These are phyloP conservation scores for Ictalurus furcatus DNA, from an alignment of 2,113 vertebrate species.

Conservation along the genomic window DNA sequence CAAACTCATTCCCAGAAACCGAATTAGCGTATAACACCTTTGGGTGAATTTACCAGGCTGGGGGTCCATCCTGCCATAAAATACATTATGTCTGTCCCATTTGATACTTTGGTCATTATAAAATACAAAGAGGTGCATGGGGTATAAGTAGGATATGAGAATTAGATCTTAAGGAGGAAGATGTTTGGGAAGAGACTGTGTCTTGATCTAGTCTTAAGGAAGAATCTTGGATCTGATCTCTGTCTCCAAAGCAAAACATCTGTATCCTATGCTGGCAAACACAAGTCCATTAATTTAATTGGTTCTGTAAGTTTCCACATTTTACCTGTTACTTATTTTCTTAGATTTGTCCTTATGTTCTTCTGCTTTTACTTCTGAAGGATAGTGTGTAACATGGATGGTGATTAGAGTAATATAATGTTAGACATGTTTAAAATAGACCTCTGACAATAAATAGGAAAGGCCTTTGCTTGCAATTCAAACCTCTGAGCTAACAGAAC, in stretches of 20 bases:
- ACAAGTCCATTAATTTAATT: not conserved
- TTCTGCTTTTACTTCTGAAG: not conserved
- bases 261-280: not conserved
- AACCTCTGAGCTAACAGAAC: too few relatives aligned
- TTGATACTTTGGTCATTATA: not conserved
- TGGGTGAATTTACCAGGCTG: not conserved
- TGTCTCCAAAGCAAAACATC: not conserved
- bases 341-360: not conserved
- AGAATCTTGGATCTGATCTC: not conserved
- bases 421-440: not conserved
- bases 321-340: not conserved
- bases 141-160: not conserved
- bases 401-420: not conserved
- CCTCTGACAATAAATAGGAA: too few relatives aligned
- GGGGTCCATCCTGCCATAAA: not conserved
- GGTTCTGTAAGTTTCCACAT: not conserved
- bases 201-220: not conserved
- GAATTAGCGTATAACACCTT: conserved; percentile 11
- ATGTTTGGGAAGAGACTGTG: not conserved
- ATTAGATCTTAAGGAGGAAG: not conserved
- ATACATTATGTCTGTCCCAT: not conserved
- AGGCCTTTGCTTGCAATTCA: not conserved
- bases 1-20: not conserved
- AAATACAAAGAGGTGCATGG: not conserved
- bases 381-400: not conserved